A percentile compares a stretch with the other conserved stretches of the same genome.
phyloP scores from a whole-genome alignment of 2,888 invertebrate species.

The Athetis lepigone region DNA sequence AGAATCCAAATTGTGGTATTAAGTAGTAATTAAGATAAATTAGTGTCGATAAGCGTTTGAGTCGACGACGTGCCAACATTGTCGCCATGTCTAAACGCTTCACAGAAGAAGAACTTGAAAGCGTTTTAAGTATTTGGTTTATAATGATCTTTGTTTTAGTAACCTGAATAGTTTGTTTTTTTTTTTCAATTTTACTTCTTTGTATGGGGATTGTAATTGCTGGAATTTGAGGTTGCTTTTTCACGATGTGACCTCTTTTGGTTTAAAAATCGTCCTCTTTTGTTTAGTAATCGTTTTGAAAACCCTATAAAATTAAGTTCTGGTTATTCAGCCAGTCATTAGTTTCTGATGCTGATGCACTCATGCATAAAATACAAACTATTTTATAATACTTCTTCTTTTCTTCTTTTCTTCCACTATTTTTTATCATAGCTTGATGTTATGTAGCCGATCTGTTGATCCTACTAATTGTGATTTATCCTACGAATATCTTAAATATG shows the following conservation, averaged over 20 bases:
- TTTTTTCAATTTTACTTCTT: conserved; percentile 17
- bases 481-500: too few relatives aligned
- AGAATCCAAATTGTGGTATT: conserved; percentile 87
- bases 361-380: too few relatives aligned
- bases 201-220: conserved; percentile 12
- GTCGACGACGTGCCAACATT: conserved; percentile 80
- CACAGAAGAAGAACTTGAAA: conserved; percentile 40
- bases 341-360: too few relatives aligned
- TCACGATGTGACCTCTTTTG: background rate
- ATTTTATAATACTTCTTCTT: too few relatives aligned
- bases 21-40: conserved; percentile 89
- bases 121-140: conserved; percentile 35
- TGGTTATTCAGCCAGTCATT: too few relatives aligned
- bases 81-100: conserved; percentile 74
- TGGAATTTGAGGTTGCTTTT: conserved; percentile 13
- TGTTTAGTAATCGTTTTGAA: background rate
- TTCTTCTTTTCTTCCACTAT: too few relatives aligned
- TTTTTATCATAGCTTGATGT: too few relatives aligned
- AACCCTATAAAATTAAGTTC: too few relatives aligned
- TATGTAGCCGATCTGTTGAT: too few relatives aligned
- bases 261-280: background rate
- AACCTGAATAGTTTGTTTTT: conserved; percentile 36
- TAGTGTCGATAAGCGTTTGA: conserved; percentile 81
- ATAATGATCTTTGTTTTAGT: conserved; percentile 55
- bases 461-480: too few relatives aligned